phyloP scores from a whole-genome alignment of 2,113 vertebrate species.

The Nesogale talazaci region DNA sequence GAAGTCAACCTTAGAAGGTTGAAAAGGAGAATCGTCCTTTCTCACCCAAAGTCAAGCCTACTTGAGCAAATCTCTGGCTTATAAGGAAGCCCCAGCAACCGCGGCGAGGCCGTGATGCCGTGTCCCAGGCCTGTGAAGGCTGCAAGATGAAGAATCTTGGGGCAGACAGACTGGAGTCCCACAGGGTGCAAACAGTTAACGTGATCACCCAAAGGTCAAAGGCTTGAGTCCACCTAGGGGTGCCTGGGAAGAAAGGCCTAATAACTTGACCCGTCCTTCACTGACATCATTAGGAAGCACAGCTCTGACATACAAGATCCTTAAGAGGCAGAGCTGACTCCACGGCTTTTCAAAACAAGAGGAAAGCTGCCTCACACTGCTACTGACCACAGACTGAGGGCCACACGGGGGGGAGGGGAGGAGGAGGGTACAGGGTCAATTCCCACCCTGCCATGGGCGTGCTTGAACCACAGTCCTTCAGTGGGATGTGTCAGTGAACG shows the following conservation, averaged over 20 bases:
- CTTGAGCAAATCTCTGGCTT: not conserved
- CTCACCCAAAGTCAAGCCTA: slow-evolving; percentile 9
- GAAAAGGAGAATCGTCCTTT: not conserved
- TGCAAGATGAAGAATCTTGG: not conserved
- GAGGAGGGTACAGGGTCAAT: not conserved
- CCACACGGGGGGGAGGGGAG: too few relatives aligned
- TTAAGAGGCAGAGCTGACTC: not conserved
- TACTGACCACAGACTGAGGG: not conserved
- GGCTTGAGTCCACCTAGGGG: not conserved
- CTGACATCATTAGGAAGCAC: not conserved
- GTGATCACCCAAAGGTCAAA: not conserved
- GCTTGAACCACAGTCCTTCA: not conserved
- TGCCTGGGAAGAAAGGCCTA: not conserved
- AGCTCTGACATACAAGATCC: not conserved
- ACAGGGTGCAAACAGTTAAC: not conserved
- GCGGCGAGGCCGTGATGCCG: not conserved
- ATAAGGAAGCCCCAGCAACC: not conserved
- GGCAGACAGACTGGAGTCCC: not conserved
- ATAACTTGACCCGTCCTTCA: not conserved
- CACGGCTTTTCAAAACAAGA: not conserved
- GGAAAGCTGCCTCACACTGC: not conserved
- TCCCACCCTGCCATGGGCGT: not conserved
- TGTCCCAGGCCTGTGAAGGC: not conserved
- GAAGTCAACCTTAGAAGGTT: slow-evolving; percentile 22
- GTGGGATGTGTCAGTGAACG: not conserved